Evolutionary conservation across 2,888 invertebrate genomes (phyloP).

Genomic region (Siphlonurus alternatus): DNA sequence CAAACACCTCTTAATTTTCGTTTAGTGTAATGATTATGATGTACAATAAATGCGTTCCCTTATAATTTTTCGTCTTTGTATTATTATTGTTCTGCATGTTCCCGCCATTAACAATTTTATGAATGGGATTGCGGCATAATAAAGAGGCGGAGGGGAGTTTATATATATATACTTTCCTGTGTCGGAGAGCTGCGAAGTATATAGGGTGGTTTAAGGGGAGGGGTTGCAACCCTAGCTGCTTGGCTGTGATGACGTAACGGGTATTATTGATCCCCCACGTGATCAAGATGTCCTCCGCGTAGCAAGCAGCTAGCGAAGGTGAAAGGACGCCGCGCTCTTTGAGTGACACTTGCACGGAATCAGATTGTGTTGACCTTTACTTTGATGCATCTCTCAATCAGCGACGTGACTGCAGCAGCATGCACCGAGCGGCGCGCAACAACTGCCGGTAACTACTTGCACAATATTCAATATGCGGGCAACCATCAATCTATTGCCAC

Average conservation of each 20-base stretch:
- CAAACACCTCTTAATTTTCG: too few species aligned
- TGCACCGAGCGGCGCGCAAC: not conserved
- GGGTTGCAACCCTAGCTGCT: not conserved
- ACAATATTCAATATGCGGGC: not conserved
- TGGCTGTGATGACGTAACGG: constrained; percentile 1
- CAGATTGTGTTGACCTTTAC: not conserved
- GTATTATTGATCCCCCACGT: constrained; percentile 2
- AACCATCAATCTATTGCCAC: too few species aligned
- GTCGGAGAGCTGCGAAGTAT: not conserved
- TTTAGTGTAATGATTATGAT: too few species aligned
- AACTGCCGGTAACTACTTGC: not conserved
- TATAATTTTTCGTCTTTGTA: not conserved
- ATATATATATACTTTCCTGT: too few species aligned
- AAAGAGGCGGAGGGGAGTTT: not conserved
- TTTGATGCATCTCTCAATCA: not conserved
- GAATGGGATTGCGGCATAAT: not conserved
- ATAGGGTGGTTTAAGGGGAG: not conserved
- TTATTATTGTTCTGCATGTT: too few species aligned
- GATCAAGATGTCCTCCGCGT: constrained; percentile 1
- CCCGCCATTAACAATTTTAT: not conserved
- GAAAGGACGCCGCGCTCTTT: not conserved
- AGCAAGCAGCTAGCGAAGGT: not conserved
- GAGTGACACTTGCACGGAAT: not conserved
- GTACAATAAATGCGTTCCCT: too few species aligned
- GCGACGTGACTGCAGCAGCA: not conserved